Percentiles rank a stretch among this genome's conserved stretches.
These are phyloP conservation scores for Aphidius ervi DNA, from an alignment of 1,140 invertebrate genomes.

Conservation along the genomic window DNA sequence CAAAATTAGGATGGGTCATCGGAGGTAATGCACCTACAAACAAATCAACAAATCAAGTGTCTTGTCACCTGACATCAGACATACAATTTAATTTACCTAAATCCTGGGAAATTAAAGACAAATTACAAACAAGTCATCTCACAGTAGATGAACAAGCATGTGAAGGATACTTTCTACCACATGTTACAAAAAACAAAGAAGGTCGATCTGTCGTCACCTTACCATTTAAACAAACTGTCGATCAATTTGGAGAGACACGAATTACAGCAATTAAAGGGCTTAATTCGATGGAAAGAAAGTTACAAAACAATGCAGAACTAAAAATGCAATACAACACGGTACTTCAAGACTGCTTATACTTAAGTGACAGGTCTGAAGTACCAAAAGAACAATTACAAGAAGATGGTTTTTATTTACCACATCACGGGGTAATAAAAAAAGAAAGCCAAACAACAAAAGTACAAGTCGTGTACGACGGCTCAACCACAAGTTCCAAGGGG, in stretches of 20 bases:
- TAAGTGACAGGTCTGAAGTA: conserved; percentile 27
- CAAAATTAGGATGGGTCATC: too few relatives aligned
- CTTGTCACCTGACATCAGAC: too few relatives aligned
- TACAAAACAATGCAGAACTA: conserved; percentile 18
- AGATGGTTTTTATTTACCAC: conserved; percentile 22
- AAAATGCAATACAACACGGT: conserved; percentile 18
- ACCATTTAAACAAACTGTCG: too few relatives aligned
- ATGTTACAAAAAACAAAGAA: too few relatives aligned
- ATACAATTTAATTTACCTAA: too few relatives aligned
- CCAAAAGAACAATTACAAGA: background rate
- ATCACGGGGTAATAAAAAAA: conserved; percentile 19
- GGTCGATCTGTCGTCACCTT: too few relatives aligned
- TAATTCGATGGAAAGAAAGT: conserved; percentile 11
- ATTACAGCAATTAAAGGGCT: conserved; percentile 18
- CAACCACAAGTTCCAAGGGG: conserved; percentile 17
- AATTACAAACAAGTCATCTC: too few relatives aligned
- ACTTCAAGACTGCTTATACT: conserved; percentile 30
- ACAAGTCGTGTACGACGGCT: conserved; percentile 18
- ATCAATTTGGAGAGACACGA: conserved; percentile 10
- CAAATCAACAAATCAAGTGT: too few relatives aligned
- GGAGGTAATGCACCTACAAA: too few relatives aligned
- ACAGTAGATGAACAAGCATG: too few relatives aligned
- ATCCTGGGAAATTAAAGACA: too few relatives aligned
- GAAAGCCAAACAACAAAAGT: conserved; percentile 19
- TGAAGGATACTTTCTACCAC: too few relatives aligned